Base-by-base conservation (phyloP, 2,888 invertebrate genomes). In the Drosophila anomelani region DNA sequence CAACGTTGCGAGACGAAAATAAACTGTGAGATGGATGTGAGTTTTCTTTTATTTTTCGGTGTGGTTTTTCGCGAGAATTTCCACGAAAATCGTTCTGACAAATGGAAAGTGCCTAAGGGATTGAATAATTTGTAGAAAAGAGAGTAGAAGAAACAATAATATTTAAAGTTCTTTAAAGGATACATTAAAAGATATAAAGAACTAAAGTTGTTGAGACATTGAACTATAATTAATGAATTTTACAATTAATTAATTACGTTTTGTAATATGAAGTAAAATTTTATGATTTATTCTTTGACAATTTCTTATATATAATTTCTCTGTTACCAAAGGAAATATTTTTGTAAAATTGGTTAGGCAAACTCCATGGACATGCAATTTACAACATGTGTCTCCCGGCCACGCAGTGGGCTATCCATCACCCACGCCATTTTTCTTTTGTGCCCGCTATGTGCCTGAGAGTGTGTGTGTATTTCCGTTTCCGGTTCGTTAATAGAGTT, bases 401-500 rank as follows among this genome's bases (percentile, higher is more conserved):
- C 61, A 63, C 39, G 62, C 63, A 63, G 53, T 70, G 53, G 68
- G 68, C 36, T 36, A 59, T 57, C 39, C n/a, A 54, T 23, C 26
- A 26, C 58, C 26, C 58, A 17, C 26, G 12, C 39, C 49, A 56
- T 39, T 36, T 44, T 38, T 49, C 54, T 51, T 46, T n/a, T n/a
- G 7, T 55, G 53, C 41, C 49, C 53, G 26, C 20, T 20, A 20
- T 20, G 20, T 20, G 20, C 20, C 20, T n/a, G 7, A 32, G 54
- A 32, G 32, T 51, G 49, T 41, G 41, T 61, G 67, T 69, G 76
- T 77, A 69, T 78, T 85, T 88, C 82, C 87, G 87, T 85, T 86
- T 90, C 86, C 90, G 91, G 80, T 89, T 89, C 81, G 91, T 88
- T 90, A 90, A 90, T 90, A 86, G 90, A 90, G 90, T 90, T 90